These are phyloP conservation scores for Ladona fulva DNA, from an alignment of 1,140 invertebrate genomes.

Conservation along the genomic window DNA sequence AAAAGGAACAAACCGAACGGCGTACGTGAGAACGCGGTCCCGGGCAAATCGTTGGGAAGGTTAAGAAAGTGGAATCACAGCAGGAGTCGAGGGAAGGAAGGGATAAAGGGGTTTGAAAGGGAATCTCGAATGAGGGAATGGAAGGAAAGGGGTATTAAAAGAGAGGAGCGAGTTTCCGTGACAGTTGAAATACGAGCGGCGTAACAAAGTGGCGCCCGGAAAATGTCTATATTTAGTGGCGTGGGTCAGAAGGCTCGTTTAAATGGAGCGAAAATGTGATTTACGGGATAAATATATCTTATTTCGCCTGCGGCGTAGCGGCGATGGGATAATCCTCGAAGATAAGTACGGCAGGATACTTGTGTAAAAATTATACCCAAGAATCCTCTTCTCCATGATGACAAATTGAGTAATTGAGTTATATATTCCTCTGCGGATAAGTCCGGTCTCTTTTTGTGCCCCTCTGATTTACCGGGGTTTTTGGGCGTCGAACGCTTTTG, in stretches of 20 bases:
- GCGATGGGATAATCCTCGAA: neutral
- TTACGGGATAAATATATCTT: neutral
- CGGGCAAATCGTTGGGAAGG: too few species aligned
- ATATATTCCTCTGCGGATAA: neutral
- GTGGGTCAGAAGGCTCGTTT: neutral
- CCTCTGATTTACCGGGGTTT: too few species aligned
- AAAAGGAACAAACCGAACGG: too few species aligned
- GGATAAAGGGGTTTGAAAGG: neutral
- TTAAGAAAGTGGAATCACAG: too few species aligned
- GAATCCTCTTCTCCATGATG: neutral
- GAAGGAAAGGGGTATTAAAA: neutral
- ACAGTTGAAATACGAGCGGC: slow-evolving; percentile 3
- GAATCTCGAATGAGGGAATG: neutral
- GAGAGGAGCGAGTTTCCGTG: neutral
- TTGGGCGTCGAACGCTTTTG: too few species aligned
- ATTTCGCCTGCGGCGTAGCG: neutral
- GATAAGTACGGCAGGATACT: neutral
- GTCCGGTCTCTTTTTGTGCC: neutral
- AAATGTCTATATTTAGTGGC: neutral
- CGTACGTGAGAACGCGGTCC: too few species aligned
- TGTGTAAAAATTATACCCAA: neutral
- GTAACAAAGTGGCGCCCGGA: neutral
- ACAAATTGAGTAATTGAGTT: neutral
- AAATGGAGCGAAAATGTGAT: neutral
- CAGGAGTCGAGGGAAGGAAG: neutral